These are phyloP conservation scores for Aplodontia rufa DNA, from an alignment of 2,113 vertebrate species.

Conservation along the genomic window DNA sequence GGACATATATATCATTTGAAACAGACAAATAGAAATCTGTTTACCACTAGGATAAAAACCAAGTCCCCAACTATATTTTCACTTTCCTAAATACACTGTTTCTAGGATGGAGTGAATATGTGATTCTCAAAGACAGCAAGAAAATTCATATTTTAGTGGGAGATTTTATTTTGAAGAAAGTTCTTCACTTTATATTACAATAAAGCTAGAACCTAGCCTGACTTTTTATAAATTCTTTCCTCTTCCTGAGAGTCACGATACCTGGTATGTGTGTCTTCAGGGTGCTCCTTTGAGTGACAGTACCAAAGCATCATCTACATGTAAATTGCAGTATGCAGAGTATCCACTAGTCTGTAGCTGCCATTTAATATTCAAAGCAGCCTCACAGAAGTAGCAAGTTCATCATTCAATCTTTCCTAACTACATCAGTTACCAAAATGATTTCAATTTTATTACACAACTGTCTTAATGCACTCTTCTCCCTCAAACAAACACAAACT, in stretches of 20 bases:
- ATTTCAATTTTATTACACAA: constrained; percentile 66
- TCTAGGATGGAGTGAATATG: background rate
- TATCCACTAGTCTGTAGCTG: background rate
- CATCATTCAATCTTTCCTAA: constrained; percentile 49
- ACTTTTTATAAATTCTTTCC: constrained; percentile 60
- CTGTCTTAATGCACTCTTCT: constrained; percentile 19
- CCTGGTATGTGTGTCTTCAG: constrained; percentile 55
- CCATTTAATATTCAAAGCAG: background rate
- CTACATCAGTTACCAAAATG: constrained; percentile 47
- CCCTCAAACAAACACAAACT: constrained; percentile 47
- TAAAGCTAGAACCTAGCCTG: background rate
- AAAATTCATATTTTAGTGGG: background rate
- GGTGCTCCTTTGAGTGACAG: background rate
- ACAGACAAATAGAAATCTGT: background rate
- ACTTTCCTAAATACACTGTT: background rate
- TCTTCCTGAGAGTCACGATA: constrained; percentile 41
- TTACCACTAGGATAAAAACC: constrained; percentile 9
- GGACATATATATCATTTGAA: background rate
- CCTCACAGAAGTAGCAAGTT: constrained; percentile 22
- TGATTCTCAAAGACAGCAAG: background rate
- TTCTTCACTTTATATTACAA: constrained; percentile 36
- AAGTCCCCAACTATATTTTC: background rate
- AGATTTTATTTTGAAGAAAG: background rate
- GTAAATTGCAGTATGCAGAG: background rate
- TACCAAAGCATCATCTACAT: background rate